phyloP scores from a whole-genome alignment of 2,888 invertebrate genomes.

The Podabrus alpinus region DNA sequence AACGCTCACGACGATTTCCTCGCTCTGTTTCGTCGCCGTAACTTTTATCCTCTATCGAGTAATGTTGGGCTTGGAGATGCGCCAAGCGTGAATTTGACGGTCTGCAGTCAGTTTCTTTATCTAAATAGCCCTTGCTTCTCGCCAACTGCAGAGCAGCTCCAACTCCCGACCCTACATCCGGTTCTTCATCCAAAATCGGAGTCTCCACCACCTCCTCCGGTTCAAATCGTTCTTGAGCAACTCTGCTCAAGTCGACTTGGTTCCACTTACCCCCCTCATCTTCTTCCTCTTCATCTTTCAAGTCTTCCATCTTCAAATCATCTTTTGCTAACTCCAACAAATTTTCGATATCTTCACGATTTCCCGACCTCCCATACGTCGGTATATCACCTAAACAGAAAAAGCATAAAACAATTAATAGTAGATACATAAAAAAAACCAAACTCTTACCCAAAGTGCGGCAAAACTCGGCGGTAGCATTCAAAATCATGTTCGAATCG shows the following conservation, averaged over 20 bases:
- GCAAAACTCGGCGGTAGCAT: constrained; percentile 96
- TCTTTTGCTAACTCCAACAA: constrained; percentile 54
- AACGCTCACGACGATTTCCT: constrained; percentile 67
- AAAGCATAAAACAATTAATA: neutral
- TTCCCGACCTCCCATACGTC: constrained; percentile 89
- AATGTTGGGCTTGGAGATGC: constrained; percentile 78
- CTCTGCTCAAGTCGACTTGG: constrained; percentile 55
- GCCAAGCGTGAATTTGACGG: constrained; percentile 73
- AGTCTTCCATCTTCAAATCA: constrained; percentile 35
- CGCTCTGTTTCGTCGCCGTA: constrained; percentile 72
- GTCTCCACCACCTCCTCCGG: constrained; percentile 58
- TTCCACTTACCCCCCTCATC: constrained; percentile 59
- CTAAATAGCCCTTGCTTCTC: constrained; percentile 91
- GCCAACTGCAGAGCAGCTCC: constrained; percentile 90
- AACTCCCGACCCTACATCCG: constrained; percentile 88
- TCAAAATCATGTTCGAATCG: constrained; percentile 71
- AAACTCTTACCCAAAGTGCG: constrained; percentile 68
- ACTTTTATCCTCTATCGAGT: constrained; percentile 79
- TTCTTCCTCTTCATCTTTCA: constrained; percentile 45
- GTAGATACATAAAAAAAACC: neutral
- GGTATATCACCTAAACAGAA: constrained; percentile 76
- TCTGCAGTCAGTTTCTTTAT: constrained; percentile 77
- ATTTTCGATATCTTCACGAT: constrained; percentile 79
- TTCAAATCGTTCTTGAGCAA: constrained; percentile 13
- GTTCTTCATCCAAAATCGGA: constrained; percentile 88